A percentile compares a stretch with the other conserved stretches of the same genome.
Conservation (phyloP, 2,797 vertebrate genomes). For the Syngnathus acus region DNA sequence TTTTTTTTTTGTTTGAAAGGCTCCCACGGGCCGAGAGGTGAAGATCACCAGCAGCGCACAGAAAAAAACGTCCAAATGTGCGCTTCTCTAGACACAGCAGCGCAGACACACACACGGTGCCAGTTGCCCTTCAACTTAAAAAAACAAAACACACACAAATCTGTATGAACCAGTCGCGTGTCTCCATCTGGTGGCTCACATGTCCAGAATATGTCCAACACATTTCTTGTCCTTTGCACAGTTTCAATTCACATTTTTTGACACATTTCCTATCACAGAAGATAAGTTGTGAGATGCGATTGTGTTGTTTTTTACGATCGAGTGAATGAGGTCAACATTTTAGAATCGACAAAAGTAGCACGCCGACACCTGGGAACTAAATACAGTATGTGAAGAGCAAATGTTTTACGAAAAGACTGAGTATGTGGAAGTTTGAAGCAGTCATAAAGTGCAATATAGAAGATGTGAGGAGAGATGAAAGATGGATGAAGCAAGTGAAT, state of each 20-base stretch:
- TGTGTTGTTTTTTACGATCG: background rate
- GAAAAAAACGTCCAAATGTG: constrained; percentile 73
- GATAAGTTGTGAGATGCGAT: background rate
- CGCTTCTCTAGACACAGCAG: constrained; percentile 56
- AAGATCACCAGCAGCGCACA: constrained; percentile 66
- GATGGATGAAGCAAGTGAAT: constrained; percentile 35
- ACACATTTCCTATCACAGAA: background rate
- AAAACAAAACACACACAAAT: background rate
- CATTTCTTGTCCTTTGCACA: background rate
- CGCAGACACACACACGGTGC: background rate
- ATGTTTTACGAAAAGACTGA: background rate
- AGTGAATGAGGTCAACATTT: background rate
- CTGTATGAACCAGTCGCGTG: constrained; percentile 23
- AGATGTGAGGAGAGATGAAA: constrained; percentile 31
- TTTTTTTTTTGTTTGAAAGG: constrained; percentile 37
- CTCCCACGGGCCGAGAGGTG: constrained; percentile 62
- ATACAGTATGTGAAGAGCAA: background rate
- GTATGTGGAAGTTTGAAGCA: constrained; percentile 22
- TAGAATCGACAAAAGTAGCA: background rate
- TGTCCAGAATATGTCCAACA: background rate
- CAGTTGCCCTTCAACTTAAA: background rate
- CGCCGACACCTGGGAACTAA: background rate
- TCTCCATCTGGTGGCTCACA: constrained; percentile 41
- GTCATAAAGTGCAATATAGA: constrained; percentile 51
- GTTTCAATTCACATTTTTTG: background rate